A percentile compares a stretch with the other conserved stretches of the same genome.
These are phyloP conservation scores for Lamprotornis superbus DNA, from an alignment of 2,113 vertebrate species.

Conservation along the genomic window DNA sequence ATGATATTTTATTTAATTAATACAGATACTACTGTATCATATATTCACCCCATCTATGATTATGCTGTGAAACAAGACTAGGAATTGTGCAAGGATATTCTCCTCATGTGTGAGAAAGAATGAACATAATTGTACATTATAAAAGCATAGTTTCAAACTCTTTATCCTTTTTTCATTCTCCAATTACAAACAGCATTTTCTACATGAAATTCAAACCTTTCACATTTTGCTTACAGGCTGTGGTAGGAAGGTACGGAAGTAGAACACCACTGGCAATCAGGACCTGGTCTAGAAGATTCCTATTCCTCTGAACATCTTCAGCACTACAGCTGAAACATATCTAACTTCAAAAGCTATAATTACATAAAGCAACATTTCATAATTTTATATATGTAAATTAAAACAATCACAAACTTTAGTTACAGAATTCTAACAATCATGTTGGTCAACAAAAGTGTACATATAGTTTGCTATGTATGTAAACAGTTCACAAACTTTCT, in stretches of 20 bases:
- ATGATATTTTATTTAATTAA: neutral
- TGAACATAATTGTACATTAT: accelerated
- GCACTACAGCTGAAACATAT: neutral
- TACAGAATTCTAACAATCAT: neutral
- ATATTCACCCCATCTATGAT: neutral
- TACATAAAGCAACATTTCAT: neutral
- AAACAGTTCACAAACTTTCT: neutral
- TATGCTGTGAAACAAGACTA: neutral
- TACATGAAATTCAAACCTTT: neutral
- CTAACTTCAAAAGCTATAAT: neutral
- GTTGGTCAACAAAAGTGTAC: neutral
- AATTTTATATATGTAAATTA: neutral
- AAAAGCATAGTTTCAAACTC: neutral
- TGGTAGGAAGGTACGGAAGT: neutral
- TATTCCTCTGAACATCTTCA: neutral
- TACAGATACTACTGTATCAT: neutral
- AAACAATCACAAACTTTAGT: neutral
- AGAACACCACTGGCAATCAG: neutral
- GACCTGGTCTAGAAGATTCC: neutral
- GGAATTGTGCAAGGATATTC: neutral
- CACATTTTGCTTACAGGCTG: neutral
- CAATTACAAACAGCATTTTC: neutral
- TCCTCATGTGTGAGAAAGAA: neutral
- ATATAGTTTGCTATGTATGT: neutral
- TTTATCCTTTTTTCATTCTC: neutral